Percentiles rank a stretch among this genome's conserved stretches.
These are phyloP conservation scores for Microtus pennsylvanicus DNA, from an alignment of 2,113 vertebrate species.

Conservation along the genomic window DNA sequence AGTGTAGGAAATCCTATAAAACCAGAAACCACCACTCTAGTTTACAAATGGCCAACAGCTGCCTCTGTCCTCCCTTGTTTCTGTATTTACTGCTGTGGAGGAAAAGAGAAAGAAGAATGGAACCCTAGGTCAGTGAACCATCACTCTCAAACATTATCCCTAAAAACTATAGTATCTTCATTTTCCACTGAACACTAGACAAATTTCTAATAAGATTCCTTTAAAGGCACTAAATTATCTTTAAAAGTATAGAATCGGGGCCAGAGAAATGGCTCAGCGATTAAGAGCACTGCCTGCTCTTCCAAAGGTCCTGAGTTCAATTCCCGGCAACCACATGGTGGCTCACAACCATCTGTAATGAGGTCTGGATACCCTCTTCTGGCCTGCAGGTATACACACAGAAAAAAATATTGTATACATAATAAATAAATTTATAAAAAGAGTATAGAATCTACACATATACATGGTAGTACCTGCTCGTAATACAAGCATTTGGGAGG, in stretches of 20 bases:
- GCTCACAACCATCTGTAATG: too few relatives aligned
- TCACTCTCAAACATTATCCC: not conserved
- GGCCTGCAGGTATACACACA: too few relatives aligned
- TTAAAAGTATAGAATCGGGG: not conserved
- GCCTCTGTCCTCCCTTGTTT: not conserved
- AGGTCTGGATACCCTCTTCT: too few relatives aligned
- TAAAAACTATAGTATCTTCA: not conserved
- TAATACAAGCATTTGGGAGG: not conserved
- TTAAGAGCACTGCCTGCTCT: too few relatives aligned
- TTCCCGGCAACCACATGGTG: too few relatives aligned
- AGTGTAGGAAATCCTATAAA: not conserved
- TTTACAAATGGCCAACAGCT: not conserved
- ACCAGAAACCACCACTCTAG: not conserved
- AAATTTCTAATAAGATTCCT: conserved; percentile 13
- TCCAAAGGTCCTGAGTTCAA: too few relatives aligned
- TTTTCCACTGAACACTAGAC: not conserved
- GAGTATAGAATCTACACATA: not conserved
- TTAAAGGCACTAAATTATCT: not conserved
- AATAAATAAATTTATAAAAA: too few relatives aligned
- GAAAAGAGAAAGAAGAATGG: not conserved
- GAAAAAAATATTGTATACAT: too few relatives aligned
- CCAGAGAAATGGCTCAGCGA: too few relatives aligned
- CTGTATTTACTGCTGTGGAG: not conserved
- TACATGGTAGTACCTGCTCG: not conserved
- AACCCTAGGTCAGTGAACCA: not conserved